Conservation (phyloP, 2,888 invertebrate species). For the Apoda limacodes region DNA sequence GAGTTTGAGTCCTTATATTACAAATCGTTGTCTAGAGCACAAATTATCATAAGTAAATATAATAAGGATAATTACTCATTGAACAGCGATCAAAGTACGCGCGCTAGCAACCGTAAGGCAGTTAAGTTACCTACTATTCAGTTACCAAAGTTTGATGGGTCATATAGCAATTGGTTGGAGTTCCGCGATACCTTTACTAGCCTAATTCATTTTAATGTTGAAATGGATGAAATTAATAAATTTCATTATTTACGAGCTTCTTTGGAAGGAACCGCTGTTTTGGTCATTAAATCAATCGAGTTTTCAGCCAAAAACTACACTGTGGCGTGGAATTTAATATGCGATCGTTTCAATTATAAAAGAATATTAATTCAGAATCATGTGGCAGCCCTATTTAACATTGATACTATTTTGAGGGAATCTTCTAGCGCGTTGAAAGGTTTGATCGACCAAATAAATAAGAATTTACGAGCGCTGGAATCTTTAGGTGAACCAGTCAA, state of each 20-base stretch:
- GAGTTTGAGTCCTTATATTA: neutral
- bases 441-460: neutral
- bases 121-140: constrained; percentile 19
- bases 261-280: neutral
- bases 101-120: neutral
- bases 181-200: constrained; percentile 20
- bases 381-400: neutral
- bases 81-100: neutral
- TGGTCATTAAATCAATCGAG: neutral
- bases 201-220: constrained; percentile 15
- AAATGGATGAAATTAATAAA: neutral
- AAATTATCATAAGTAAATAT: neutral
- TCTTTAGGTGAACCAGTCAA: neutral
- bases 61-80: neutral
- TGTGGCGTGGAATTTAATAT: neutral
- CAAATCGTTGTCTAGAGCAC: neutral
- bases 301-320: neutral
- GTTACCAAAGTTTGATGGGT: constrained; percentile 20
- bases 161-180: constrained; percentile 19
- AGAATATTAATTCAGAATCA: neutral
- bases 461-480: neutral
- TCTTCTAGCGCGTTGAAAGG: neutral
- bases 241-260: neutral
- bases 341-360: neutral
- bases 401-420: neutral